phyloP scores from a whole-genome alignment of 2,113 vertebrate species.

The Oryzias melastigma region DNA sequence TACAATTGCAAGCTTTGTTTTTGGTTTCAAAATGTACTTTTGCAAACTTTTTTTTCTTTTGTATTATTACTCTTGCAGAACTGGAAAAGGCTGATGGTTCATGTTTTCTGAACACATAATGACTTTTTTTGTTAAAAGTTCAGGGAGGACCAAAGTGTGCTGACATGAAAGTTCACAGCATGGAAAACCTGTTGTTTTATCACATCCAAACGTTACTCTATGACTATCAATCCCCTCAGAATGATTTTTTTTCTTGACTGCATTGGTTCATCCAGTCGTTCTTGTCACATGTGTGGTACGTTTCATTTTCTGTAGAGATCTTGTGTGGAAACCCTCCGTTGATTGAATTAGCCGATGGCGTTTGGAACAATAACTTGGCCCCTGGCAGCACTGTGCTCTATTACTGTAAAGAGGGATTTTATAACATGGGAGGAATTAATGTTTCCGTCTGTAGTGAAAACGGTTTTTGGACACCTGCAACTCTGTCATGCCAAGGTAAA shows the following conservation, averaged over 20 bases:
- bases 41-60: no score
- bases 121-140: no score
- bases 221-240: background rate
- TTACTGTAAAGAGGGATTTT: conserved; percentile 64
- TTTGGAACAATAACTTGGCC: conserved; percentile 39
- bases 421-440: conserved; percentile 47
- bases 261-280: background rate
- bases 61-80: no score
- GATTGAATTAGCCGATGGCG: conserved; percentile 45
- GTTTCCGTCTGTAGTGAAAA: conserved; percentile 49
- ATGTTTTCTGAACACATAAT: no score
- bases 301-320: conserved; percentile 51
- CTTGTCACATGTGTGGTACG: conserved; percentile 8
- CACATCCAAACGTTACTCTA: background rate
- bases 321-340: conserved; percentile 61
- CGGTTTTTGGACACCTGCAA: conserved; percentile 56
- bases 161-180: background rate
- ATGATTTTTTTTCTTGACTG: background rate
- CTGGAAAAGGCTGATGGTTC: no score
- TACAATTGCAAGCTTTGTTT: no score
- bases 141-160: no score
- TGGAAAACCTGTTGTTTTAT: background rate
- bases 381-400: conserved; percentile 60
- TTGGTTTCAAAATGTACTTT: no score
- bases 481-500: conserved; percentile 68